These are phyloP conservation scores for Mus minutoides DNA, from an alignment of 2,797 vertebrate genomes.

Conservation along the genomic window DNA sequence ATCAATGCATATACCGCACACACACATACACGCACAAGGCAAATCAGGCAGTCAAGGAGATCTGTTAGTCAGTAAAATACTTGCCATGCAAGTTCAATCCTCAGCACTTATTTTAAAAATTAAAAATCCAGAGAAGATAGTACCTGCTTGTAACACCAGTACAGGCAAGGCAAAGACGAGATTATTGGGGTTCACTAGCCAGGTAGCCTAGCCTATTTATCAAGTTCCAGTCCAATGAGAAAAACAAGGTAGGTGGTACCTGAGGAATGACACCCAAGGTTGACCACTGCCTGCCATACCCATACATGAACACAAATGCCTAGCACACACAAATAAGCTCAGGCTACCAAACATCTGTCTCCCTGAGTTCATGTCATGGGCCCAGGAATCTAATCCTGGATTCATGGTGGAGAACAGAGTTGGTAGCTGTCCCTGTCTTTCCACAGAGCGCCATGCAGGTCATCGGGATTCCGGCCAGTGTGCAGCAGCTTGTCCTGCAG, in stretches of 20 bases:
- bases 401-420: accelerated
- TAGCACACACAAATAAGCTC: not conserved
- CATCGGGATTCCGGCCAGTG: constrained; percentile 91
- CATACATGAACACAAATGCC: not conserved
- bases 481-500: constrained; percentile 93
- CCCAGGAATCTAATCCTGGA: not conserved
- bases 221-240: not conserved
- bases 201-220: not conserved
- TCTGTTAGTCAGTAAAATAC: not conserved
- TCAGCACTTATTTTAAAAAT: not conserved
- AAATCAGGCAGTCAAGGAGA: not conserved
- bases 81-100: not conserved
- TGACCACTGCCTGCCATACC: not conserved
- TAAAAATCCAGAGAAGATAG: not conserved
- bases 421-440: accelerated
- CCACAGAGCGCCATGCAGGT: constrained; percentile 96
- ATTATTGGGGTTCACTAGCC: not conserved
- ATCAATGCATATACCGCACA: not conserved
- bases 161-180: not conserved
- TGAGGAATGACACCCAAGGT: not conserved
- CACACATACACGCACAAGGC: not conserved
- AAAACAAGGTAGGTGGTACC: not conserved
- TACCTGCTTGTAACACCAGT: not conserved
- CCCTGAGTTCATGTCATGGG: not conserved
- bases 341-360: not conserved